Evolutionary conservation across 2,797 vertebrate genomes (phyloP).

Genomic region (Otolemur crassicaudatus): DNA sequence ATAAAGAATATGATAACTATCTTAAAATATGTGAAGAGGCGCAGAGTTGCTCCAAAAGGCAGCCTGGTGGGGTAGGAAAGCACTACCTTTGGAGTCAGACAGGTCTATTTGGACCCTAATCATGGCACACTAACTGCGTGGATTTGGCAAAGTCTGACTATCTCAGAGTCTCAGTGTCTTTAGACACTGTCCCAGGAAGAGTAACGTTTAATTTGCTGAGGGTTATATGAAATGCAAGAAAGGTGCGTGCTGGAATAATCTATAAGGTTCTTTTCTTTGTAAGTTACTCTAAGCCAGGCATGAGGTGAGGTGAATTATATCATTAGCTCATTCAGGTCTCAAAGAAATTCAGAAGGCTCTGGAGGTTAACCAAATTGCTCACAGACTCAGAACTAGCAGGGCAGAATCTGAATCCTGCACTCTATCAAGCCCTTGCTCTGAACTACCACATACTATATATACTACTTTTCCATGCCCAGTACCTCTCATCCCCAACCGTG

Average conservation of each 20-base stretch:
- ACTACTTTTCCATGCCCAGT: background rate
- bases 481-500: background rate
- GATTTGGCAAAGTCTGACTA: background rate
- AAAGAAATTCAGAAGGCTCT: background rate
- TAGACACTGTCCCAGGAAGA: background rate
- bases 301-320: too few species aligned
- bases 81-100: background rate
- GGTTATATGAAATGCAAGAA: background rate
- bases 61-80: background rate
- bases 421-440: background rate
- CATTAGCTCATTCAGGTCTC: background rate
- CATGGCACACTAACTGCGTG: background rate
- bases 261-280: background rate
- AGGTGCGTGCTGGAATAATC: background rate
- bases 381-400: background rate
- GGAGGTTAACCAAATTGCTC: background rate
- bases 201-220: background rate
- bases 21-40: background rate
- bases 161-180: constrained; percentile 35
- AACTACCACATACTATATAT: background rate
- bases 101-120: background rate
- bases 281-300: background rate
- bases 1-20: background rate
- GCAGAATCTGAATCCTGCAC: background rate
- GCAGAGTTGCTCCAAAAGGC: background rate